These are phyloP conservation scores for Opisthograptis luteolata DNA, from an alignment of 2,888 invertebrate genomes.

Conservation along the genomic window DNA sequence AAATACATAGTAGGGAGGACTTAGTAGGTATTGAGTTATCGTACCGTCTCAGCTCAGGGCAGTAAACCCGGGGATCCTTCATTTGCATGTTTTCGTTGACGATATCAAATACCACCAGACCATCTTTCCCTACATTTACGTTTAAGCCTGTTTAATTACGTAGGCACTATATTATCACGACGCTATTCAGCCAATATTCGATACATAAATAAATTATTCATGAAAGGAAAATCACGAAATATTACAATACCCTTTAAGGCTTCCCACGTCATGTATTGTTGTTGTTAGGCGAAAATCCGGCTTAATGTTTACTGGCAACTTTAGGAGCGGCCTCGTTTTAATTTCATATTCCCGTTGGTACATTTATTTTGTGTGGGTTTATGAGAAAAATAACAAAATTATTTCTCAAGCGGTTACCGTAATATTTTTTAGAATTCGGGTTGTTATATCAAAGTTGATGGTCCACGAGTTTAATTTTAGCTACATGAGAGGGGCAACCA, in stretches of 20 bases:
- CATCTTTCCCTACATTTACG: constrained; percentile 49
- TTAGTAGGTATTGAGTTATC: constrained; percentile 35
- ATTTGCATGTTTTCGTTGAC: constrained; percentile 74
- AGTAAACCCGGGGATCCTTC: constrained; percentile 58
- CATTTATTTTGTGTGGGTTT: constrained; percentile 10
- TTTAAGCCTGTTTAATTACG: constrained; percentile 60
- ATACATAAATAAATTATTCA: constrained; percentile 65
- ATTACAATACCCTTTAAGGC: constrained; percentile 52
- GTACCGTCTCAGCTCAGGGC: constrained; percentile 33
- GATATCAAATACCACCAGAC: constrained; percentile 66
- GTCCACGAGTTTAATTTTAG: too few species aligned
- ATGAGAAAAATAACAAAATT: constrained; percentile 18
- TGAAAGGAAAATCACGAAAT: constrained; percentile 63
- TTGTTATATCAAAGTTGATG: not conserved
- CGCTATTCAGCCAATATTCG: constrained; percentile 54
- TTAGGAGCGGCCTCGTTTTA: constrained; percentile 15
- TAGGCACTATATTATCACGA: constrained; percentile 59
- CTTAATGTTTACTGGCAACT: constrained; percentile 32
- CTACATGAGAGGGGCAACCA: too few species aligned
- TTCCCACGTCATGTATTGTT: constrained; percentile 29
- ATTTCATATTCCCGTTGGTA: constrained; percentile 17
- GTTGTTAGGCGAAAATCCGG: constrained; percentile 30
- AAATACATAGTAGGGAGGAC: constrained; percentile 4
- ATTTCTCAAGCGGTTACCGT: not conserved
- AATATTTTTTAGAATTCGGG: constrained; percentile 2